phyloP scores from a whole-genome alignment of 2,113 vertebrate genomes.

The Alexandromys fortis region DNA sequence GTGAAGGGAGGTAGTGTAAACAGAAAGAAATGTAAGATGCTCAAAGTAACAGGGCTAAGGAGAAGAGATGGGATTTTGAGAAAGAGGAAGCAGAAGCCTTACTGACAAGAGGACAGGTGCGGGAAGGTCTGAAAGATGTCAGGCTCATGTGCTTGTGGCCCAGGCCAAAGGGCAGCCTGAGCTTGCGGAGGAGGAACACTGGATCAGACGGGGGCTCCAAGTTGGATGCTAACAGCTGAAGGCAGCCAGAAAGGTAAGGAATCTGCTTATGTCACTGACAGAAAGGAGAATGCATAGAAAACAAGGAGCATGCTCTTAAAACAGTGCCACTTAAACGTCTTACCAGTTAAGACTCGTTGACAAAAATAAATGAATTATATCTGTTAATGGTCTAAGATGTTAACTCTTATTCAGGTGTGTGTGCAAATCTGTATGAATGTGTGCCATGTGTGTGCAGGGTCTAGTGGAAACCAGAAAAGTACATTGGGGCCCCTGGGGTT shows the following conservation, averaged over 20 bases:
- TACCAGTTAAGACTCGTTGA: constrained; percentile 18
- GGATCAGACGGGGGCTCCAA: not conserved
- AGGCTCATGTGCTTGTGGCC: not conserved
- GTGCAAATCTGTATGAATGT: not conserved
- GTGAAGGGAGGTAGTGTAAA: not conserved
- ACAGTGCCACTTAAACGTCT: constrained; percentile 9
- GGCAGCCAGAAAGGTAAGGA: not conserved
- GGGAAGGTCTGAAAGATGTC: constrained; percentile 17
- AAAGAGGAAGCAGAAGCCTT: not conserved
- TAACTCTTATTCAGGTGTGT: not conserved
- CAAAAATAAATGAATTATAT: not conserved
- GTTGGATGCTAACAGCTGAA: not conserved
- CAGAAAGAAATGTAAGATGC: not conserved
- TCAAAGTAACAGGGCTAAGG: not conserved
- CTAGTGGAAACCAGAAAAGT: not conserved
- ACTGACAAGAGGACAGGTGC: not conserved
- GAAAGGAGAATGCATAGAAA: not conserved
- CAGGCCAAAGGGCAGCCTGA: not conserved
- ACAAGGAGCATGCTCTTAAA: not conserved
- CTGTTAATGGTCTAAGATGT: not conserved
- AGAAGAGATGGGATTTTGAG: not conserved
- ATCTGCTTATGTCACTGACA: not conserved
- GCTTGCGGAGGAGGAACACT: not conserved
- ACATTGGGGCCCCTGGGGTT: not conserved
- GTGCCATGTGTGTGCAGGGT: not conserved